phyloP scores from a whole-genome alignment of 2,888 invertebrate species.

The Acronicta aceris region DNA sequence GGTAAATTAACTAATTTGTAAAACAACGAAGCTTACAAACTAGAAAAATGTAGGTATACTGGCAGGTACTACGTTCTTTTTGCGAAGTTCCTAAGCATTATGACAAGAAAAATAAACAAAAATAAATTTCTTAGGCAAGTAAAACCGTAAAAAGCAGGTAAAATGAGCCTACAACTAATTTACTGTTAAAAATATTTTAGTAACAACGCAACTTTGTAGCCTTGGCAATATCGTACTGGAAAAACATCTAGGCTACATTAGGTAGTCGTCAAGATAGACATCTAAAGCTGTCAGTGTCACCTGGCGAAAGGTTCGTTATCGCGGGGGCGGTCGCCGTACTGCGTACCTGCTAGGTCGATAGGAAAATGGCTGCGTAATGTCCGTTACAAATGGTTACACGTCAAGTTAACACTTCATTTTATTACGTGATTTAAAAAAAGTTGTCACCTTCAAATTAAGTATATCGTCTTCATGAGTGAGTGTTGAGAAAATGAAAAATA shows the following conservation, averaged over 20 bases:
- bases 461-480: too few species aligned
- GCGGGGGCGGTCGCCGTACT: constrained; percentile 6
- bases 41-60: too few species aligned
- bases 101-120: too few species aligned
- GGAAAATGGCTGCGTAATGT: constrained; percentile 18
- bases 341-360: constrained; percentile 15
- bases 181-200: neutral
- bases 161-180: neutral
- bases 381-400: constrained; percentile 15
- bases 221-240: constrained; percentile 8
- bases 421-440: neutral
- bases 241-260: constrained; percentile 16
- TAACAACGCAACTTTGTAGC: constrained; percentile 1
- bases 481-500: too few species aligned
- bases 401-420: constrained; percentile 6
- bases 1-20: too few species aligned
- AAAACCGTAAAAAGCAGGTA: constrained; percentile 1
- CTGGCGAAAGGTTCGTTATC: constrained; percentile 43
- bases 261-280: constrained; percentile 32
- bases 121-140: neutral
- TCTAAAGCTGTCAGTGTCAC: constrained; percentile 44
- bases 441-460: too few species aligned
- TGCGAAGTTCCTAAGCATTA: too few species aligned
- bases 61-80: too few species aligned
- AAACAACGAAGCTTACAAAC: too few species aligned